These are phyloP conservation scores for Cosmorhoe ocellata DNA, from an alignment of 2,888 invertebrate species.

Conservation along the genomic window DNA sequence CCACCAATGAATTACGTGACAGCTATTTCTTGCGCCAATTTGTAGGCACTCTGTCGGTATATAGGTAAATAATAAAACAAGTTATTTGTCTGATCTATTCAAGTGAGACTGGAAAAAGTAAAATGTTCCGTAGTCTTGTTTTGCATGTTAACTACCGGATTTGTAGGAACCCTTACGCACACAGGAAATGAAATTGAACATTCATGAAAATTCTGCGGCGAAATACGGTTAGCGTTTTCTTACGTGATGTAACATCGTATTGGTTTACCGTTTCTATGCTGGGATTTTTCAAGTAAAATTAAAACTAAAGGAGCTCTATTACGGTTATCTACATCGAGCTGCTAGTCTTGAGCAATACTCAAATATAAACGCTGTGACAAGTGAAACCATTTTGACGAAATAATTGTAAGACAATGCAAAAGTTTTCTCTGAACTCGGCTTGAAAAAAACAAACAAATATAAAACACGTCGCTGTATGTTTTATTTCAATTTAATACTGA, in stretches of 20 bases:
- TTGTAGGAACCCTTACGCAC: constrained; percentile 33
- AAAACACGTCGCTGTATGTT: not conserved
- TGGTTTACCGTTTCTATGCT: not conserved
- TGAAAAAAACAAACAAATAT: no score
- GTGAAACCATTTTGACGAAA: no score
- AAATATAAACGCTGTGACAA: constrained; percentile 47
- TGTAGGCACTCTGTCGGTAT: constrained; percentile 37
- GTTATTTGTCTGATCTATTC: no score
- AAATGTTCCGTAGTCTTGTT: constrained; percentile 41
- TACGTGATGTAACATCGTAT: constrained; percentile 6
- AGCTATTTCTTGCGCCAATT: constrained; percentile 51
- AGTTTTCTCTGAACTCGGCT: no score
- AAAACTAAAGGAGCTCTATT: no score
- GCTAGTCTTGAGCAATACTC: constrained; percentile 42
- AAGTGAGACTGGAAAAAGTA: not conserved
- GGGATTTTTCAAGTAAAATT: no score
- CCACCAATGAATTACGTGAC: constrained; percentile 66
- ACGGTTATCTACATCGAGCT: no score
- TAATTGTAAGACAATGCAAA: no score
- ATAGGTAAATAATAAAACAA: no score
- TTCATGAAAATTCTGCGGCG: constrained; percentile 14
- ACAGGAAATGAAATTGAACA: constrained; percentile 28
- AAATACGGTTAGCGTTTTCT: constrained; percentile 4
- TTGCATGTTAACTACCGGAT: constrained; percentile 42
- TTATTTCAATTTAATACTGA: constrained; percentile 15